Evolutionary conservation across 2,113 vertebrate genomes (phyloP).

Genomic region (Azemiops feae): DNA sequence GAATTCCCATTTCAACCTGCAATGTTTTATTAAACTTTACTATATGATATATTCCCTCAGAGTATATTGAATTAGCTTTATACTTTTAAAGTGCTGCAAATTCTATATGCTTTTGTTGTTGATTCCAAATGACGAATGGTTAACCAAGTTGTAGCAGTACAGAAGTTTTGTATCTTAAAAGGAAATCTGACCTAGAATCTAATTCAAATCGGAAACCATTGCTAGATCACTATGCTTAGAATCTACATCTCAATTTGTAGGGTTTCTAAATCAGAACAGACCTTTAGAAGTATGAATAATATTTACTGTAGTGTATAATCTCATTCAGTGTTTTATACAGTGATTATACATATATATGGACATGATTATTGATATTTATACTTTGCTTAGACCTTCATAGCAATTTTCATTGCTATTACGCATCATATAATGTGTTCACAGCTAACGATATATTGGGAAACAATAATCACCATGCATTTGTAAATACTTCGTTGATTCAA

Average conservation of each 20-base stretch:
- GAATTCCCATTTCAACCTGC: not conserved
- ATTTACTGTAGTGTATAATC: not conserved
- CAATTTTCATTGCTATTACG: not conserved
- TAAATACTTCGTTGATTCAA: not conserved
- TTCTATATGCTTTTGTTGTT: not conserved
- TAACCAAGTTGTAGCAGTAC: not conserved
- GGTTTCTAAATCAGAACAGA: not conserved
- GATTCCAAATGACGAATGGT: not conserved
- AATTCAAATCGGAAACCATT: not conserved
- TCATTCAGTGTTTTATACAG: not conserved
- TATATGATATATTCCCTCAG: not conserved
- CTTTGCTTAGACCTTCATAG: not conserved
- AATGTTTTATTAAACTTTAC: not conserved
- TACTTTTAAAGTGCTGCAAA: not conserved
- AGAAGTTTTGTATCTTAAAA: not conserved
- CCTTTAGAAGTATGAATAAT: not conserved
- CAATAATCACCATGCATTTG: not conserved
- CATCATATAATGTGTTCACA: not conserved
- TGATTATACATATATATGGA: not conserved
- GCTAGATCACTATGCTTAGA: not conserved
- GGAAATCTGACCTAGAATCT: not conserved
- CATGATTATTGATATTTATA: not conserved
- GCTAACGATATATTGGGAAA: not conserved
- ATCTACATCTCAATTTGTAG: not conserved
- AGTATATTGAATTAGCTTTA: not conserved